Evolutionary conservation across 2,888 invertebrate species (phyloP).

Genomic region (Lepidocyrtinus sp.): DNA sequence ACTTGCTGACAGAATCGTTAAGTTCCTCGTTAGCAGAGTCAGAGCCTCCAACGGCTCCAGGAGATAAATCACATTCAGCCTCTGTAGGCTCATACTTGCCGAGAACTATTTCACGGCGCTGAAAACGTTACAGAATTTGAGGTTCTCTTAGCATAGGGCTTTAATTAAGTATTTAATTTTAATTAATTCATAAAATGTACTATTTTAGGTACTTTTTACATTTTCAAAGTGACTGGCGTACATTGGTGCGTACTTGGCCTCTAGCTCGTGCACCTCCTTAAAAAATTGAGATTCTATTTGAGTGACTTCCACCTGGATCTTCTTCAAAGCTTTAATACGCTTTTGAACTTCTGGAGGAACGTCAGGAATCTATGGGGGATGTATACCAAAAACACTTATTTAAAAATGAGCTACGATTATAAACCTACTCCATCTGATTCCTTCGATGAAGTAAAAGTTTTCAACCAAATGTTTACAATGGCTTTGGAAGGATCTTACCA

Average conservation of each 20-base stretch:
- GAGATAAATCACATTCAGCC: constrained; percentile 87
- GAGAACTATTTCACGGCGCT: constrained; percentile 69
- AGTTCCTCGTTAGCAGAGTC: constrained; percentile 78
- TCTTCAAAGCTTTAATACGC: constrained; percentile 68
- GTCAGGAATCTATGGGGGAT: constrained; percentile 71
- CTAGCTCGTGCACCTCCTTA: constrained; percentile 92
- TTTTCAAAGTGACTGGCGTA: constrained; percentile 87
- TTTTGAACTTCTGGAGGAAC: constrained; percentile 65
- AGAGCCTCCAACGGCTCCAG: constrained; percentile 85
- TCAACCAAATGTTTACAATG: no score
- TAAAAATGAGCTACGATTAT: no score
- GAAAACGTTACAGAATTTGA: constrained; percentile 25
- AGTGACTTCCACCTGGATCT: constrained; percentile 67
- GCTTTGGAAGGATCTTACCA: no score
- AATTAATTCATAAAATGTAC: no score
- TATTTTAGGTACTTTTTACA: constrained; percentile 75
- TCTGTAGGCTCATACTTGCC: constrained; percentile 91
- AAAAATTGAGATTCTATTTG: constrained; percentile 81
- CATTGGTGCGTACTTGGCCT: constrained; percentile 88
- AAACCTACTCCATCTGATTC: no score
- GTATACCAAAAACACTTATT: neutral
- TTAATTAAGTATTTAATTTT: no score
- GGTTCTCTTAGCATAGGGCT: no score
- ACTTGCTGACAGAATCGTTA: constrained; percentile 77
- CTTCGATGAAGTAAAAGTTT: no score